Conservation (phyloP, 1,140 invertebrate species). For the Neomicropteryx cornuta region DNA sequence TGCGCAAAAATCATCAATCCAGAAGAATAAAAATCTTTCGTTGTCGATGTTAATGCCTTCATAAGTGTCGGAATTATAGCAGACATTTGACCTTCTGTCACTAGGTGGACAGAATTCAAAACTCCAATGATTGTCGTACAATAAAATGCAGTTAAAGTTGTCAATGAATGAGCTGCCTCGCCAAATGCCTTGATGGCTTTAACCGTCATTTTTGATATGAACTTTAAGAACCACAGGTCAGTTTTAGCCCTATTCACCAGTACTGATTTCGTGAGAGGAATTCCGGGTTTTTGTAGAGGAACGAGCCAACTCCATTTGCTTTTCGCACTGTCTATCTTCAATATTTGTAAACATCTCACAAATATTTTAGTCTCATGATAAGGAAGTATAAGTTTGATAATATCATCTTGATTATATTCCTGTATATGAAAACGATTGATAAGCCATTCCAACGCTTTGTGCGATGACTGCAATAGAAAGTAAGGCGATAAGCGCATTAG, state of each 20-base stretch:
- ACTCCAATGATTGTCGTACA: conserved; percentile 59
- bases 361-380: conserved; percentile 89
- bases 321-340: conserved; percentile 47
- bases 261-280: conserved; percentile 56
- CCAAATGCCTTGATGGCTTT: conserved; percentile 53
- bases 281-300: conserved; percentile 58
- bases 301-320: conserved; percentile 72
- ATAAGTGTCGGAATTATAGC: conserved; percentile 57
- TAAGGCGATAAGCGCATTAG: conserved; percentile 75
- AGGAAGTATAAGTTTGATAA: conserved; percentile 72
- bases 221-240: conserved; percentile 58
- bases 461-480: conserved; percentile 69
- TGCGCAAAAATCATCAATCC: conserved; percentile 63
- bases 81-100: conserved; percentile 58
- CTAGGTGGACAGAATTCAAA: conserved; percentile 39
- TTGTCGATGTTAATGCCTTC: conserved; percentile 52
- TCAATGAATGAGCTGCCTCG: conserved; percentile 45
- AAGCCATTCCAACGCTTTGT: conserved; percentile 90
- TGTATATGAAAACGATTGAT: conserved; percentile 81
- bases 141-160: conserved; percentile 67
- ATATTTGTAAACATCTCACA: conserved; percentile 66
- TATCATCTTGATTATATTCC: conserved; percentile 70
- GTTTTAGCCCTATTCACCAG: conserved; percentile 60
- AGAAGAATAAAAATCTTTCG: conserved; percentile 59
- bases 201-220: conserved; percentile 57